phyloP scores from a whole-genome alignment of 2,888 invertebrate genomes.

The Thecocarcelia acutangulata region DNA sequence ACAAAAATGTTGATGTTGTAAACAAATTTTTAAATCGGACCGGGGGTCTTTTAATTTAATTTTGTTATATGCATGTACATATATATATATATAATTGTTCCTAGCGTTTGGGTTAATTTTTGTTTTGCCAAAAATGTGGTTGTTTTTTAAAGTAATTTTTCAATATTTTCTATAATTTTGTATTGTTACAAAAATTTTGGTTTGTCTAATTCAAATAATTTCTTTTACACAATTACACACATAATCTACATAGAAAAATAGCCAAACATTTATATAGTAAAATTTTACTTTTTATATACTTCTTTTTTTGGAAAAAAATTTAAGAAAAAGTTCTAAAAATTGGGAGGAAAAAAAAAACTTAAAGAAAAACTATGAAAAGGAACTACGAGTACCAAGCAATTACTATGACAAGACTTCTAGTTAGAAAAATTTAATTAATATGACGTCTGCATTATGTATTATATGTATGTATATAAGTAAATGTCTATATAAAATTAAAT shows the following conservation, averaged over 20 bases:
- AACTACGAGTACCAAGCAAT: constrained; percentile 43
- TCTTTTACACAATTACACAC: constrained; percentile 66
- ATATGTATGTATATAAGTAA: not conserved
- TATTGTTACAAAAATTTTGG: constrained; percentile 29
- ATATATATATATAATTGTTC: not conserved
- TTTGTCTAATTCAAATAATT: constrained; percentile 48
- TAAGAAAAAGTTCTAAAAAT: constrained; percentile 19
- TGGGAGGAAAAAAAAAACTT: not conserved
- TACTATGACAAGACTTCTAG: constrained; percentile 31
- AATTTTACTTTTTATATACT: constrained; percentile 25
- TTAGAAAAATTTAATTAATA: not conserved
- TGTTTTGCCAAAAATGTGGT: constrained; percentile 42
- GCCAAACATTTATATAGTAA: constrained; percentile 63
- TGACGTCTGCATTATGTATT: no score
- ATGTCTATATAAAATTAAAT: not conserved
- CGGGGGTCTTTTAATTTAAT: constrained; percentile 17
- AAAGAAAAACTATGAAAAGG: constrained; percentile 10
- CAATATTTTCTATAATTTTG: constrained; percentile 39
- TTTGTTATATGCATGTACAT: not conserved
- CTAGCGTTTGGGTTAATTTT: not conserved
- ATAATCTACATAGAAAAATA: constrained; percentile 65
- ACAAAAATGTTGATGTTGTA: constrained; percentile 32
- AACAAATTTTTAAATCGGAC: constrained; percentile 43
- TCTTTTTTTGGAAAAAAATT: constrained; percentile 11
- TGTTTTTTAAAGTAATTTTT: constrained; percentile 44